Base-by-base conservation (phyloP, 2,888 invertebrate genomes). In the Petrolisthes cinctipes region DNA sequence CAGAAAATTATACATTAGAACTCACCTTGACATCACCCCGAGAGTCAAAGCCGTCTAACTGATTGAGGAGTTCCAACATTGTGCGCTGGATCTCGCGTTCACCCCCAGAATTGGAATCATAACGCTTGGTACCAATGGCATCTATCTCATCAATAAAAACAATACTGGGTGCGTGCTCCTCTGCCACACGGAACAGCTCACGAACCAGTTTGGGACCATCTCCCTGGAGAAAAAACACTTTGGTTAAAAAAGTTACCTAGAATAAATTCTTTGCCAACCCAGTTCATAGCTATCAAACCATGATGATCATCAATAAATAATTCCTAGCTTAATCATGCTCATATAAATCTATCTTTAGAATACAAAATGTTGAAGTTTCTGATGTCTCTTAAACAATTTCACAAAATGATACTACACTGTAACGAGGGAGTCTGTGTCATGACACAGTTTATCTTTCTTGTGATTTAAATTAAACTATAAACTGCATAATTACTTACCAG, bases 71-170 rank as follows among this genome's bases (percentile, higher is more conserved):
- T 93, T 99, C 99, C 93, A 99, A 95, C 99, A 99, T 99, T 88
- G 99, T 99, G 93, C 99, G 95, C 93, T 99, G 99, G 93, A 99
- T 99, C 95, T 99, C 99, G 91, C 99, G 95, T 93, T 99, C 99
- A 89, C 99, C 99, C 71, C 99, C 99, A 83, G 99, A 99, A 93
- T 99, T 99, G 0, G 99, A 99, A 92, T 99, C 99, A 93, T 99
- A 99, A 93, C 98, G 95, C 94, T 99, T 99, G 6, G 99, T 99
- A 88, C 99, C 99, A 17, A 99, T 97, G 56, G 99, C 99, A 94
- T 99, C 99, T 92, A 99, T 99, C 95, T 99, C 99, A 94, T 99
- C 99, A 92, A 99, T 99, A 92, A 99, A 99, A 14, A 99, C 99
- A 93, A 99, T 99, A 0, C 99, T 99, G 0, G 99, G 99, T 0